phyloP scores from a whole-genome alignment of 2,797 vertebrate genomes.

The Gadopsis marmoratus region DNA sequence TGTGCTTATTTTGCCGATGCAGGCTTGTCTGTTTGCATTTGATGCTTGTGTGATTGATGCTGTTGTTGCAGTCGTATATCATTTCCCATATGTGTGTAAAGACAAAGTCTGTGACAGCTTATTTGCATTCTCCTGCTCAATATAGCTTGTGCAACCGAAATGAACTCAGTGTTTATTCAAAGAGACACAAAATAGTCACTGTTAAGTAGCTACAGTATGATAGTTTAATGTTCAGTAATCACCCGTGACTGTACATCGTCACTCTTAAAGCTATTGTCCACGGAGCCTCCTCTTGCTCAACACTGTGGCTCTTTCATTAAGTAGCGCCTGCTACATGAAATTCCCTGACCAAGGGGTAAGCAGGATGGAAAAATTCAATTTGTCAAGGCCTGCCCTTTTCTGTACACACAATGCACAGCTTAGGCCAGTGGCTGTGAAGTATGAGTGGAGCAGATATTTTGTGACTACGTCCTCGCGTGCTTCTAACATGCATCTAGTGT shows the following conservation, averaged over 20 bases:
- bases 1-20: slow-evolving; percentile 8
- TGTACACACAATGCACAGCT: slow-evolving; percentile 62
- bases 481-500: slow-evolving; percentile 20
- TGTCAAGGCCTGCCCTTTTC: slow-evolving; percentile 67
- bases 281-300: slow-evolving; percentile 31
- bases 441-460: slow-evolving; percentile 46
- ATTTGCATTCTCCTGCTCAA: not conserved
- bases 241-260: slow-evolving; percentile 23
- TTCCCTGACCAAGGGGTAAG: slow-evolving; percentile 62
- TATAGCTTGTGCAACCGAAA: not conserved
- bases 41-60: not conserved
- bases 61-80: not conserved
- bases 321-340: slow-evolving; percentile 45
- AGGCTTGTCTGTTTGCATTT: not conserved
- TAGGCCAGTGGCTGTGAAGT: slow-evolving; percentile 47
- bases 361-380: slow-evolving; percentile 72
- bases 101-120: not conserved
- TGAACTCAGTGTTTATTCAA: slow-evolving; percentile 7
- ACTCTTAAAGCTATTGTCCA: slow-evolving; percentile 22
- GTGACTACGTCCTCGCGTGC: slow-evolving; percentile 21
- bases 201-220: not conserved
- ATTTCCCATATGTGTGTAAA: not conserved
- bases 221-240: slow-evolving; percentile 31
- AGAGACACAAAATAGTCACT: slow-evolving; percentile 15
- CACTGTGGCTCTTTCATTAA: slow-evolving; percentile 42